A percentile compares a stretch with the other conserved stretches of the same genome.
These are phyloP conservation scores for Ceratosolen solmsi DNA, from an alignment of 1,140 invertebrate species.

Conservation along the genomic window DNA sequence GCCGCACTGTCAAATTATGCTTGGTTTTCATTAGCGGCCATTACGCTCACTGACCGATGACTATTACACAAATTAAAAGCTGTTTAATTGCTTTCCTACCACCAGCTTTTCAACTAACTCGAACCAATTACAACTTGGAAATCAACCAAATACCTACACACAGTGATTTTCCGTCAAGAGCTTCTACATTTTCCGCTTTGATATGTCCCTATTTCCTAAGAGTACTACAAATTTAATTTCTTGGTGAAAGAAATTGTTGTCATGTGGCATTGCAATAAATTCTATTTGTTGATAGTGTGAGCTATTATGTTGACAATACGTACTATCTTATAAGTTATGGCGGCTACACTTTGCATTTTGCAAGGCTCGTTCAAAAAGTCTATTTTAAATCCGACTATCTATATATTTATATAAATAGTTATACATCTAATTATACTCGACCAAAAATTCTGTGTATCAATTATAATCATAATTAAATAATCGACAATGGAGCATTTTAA, in stretches of 20 bases:
- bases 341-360: too few species aligned
- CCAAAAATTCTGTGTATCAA: too few species aligned
- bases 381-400: too few species aligned
- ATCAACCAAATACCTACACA: slow-evolving; percentile 2
- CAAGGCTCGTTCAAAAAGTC: too few species aligned
- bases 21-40: not conserved
- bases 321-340: too few species aligned
- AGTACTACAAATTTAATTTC: not conserved
- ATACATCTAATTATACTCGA: too few species aligned
- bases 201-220: not conserved
- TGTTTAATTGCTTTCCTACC: not conserved
- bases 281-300: not conserved
- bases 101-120: not conserved
- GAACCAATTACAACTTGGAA: slow-evolving; percentile 27
- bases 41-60: slow-evolving; percentile 1
- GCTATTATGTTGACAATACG: too few species aligned
- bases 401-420: too few species aligned
- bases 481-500: too few species aligned
- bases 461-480: too few species aligned
- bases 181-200: not conserved
- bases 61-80: slow-evolving; percentile 19
- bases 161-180: not conserved
- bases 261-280: not conserved
- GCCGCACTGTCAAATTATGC: not conserved
- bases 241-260: not conserved